Percentiles rank a stretch among this genome's conserved stretches.
These are phyloP conservation scores for Falco naumanni DNA, from an alignment of 2,797 vertebrate genomes.

Conservation along the genomic window DNA sequence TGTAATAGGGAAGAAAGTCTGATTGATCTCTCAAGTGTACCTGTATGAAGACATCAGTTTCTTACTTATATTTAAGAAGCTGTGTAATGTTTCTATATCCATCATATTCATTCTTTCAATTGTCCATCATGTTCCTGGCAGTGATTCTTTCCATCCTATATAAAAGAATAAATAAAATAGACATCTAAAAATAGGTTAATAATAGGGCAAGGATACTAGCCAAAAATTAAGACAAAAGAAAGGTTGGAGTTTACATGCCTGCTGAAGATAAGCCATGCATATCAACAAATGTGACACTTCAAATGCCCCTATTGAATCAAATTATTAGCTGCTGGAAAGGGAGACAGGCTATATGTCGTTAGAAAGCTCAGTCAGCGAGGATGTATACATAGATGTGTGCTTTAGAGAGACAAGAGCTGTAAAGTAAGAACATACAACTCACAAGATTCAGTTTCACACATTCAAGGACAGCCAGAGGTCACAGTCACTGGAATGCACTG, in stretches of 20 bases:
- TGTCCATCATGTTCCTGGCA: not conserved
- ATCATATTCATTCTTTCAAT: not conserved
- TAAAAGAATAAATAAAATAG: not conserved
- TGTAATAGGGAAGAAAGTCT: not conserved
- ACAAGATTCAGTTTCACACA: not conserved
- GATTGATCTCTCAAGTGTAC: not conserved
- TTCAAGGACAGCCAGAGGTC: not conserved
- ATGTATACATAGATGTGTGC: not conserved
- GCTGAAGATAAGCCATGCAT: not conserved
- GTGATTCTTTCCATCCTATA: not conserved
- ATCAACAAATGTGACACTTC: not conserved
- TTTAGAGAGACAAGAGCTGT: not conserved
- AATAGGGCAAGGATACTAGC: not conserved
- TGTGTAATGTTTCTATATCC: not conserved
- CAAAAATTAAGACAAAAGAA: not conserved
- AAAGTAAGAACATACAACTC: not conserved
- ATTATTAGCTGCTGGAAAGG: not conserved
- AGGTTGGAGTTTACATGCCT: not conserved
- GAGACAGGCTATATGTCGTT: not conserved
- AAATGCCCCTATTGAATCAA: not conserved
- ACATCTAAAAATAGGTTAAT: not conserved
- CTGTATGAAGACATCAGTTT: not conserved
- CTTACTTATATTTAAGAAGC: not conserved
- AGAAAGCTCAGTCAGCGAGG: not conserved
- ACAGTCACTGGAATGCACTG: fast-evolving